Evolutionary conservation across 1,140 invertebrate species (phyloP).

Genomic region (Wasmannia auropunctata): DNA sequence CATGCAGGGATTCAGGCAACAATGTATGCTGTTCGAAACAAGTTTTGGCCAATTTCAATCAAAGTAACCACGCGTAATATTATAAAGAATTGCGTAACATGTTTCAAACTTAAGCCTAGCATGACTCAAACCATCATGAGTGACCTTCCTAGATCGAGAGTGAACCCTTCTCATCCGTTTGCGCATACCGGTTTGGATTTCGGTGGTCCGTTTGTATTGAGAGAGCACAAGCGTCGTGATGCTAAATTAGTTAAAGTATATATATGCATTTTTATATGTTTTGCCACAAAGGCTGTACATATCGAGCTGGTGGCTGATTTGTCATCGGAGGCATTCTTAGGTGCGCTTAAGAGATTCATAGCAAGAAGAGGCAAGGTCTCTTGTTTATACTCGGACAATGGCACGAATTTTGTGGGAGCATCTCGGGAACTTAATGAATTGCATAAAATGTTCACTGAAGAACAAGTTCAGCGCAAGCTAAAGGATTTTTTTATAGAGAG

Average conservation of each 20-base stretch:
- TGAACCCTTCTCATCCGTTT: background rate
- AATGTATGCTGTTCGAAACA: background rate
- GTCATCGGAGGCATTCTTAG: no score
- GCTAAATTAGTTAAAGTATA: background rate
- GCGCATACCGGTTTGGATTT: background rate
- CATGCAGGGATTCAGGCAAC: background rate
- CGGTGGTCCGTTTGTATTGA: background rate
- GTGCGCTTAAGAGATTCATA: no score
- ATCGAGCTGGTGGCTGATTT: no score
- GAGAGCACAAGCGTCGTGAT: background rate
- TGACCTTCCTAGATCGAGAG: background rate
- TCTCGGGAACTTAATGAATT: no score
- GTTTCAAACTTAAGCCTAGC: background rate
- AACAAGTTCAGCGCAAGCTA: no score
- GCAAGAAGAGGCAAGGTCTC: no score
- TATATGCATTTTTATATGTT: no score
- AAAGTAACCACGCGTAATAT: background rate
- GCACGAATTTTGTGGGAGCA: no score
- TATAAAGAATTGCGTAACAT: background rate
- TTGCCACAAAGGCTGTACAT: no score
- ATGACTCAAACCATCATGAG: background rate
- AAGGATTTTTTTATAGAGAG: no score
- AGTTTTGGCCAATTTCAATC: background rate
- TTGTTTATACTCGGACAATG: no score
- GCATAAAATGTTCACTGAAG: no score